Base-by-base conservation (phyloP, 2,113 vertebrate genomes). In the Helogale parvula region DNA sequence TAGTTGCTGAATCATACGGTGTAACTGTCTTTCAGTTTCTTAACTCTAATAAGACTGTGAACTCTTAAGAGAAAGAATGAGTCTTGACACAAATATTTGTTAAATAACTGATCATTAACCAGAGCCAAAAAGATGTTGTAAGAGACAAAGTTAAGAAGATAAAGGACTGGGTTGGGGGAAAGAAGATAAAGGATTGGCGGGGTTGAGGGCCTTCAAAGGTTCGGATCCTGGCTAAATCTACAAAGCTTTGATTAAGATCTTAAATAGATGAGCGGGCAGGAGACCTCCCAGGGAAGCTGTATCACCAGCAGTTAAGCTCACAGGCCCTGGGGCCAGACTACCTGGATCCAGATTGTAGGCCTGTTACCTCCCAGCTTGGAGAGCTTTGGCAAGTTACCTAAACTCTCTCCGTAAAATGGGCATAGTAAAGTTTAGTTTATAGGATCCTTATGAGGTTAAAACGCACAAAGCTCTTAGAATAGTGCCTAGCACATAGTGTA, bases 61-160 rank as follows among this genome's bases (percentile, higher is more conserved):
- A 74, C 52, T 63, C 69, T 80, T 38, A 16, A 47, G 60, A 85
- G 27, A 95, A 71, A 92, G 84, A 81, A 9, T 85, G 66, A 66
- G 3, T 35, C 35, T 83, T 80, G 47, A 79, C 52, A 83, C 86
- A 96, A 94, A 72, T 92, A 95, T 83, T 90, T 96, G 38, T 88
- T 95, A 54, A 82, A 41, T 60, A 71, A 81, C 33, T 94, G 33
- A 82, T 93, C 38, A 79, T 82, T 96, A 89, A 93, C 54, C 47
- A 45, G 4, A 52, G 45, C 21, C 25, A 77, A 96, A 87, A 80
- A 65, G 68, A 89, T 88, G 72, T 80, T 74, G 2, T 17, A 52
- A 77, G 52, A 93, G 71, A 71, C 82, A 84, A 88, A 82, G 17
- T 66, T 79, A 90, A 60, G 25, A 80, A 92, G 68, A 82, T 68